Conservation (phyloP, 2,797 vertebrate genomes). For the Mus spretus region DNA sequence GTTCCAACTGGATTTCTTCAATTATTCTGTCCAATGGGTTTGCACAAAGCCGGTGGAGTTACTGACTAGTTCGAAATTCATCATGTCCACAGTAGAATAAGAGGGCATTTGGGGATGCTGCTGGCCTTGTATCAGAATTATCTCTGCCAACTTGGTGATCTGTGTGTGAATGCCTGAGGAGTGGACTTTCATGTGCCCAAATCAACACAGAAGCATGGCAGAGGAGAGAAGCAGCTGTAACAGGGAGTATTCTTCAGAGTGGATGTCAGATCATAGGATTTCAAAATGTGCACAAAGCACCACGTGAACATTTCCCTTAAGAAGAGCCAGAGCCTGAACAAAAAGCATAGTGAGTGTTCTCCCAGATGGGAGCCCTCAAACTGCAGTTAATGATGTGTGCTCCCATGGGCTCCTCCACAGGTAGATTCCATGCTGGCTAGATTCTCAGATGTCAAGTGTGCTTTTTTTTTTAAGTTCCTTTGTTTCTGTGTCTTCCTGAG, state of each 20-base stretch:
- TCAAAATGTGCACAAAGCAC: not conserved
- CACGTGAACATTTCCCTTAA: not conserved
- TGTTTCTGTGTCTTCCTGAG: not conserved
- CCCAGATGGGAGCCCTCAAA: not conserved
- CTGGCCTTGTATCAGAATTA: not conserved
- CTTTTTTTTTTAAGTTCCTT: not conserved
- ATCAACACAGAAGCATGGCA: not conserved
- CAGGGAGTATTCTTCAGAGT: not conserved
- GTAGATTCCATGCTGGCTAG: not conserved
- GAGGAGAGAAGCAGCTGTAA: not conserved
- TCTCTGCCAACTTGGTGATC: not conserved
- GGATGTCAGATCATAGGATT: not conserved
- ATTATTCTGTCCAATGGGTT: not conserved
- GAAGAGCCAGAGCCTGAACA: not conserved
- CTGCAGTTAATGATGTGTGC: no score
- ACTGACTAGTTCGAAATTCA: not conserved
- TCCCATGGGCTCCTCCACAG: not conserved
- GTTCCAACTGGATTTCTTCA: not conserved
- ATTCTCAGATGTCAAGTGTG: not conserved
- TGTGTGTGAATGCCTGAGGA: not conserved
- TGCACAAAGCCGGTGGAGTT: not conserved
- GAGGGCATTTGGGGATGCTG: not conserved
- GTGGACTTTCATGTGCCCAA: not conserved
- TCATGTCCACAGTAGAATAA: not conserved
- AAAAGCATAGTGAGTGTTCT: not conserved